Evolutionary conservation across 2,113 vertebrate genomes (phyloP).

Genomic region (Heteronetta atricapilla): DNA sequence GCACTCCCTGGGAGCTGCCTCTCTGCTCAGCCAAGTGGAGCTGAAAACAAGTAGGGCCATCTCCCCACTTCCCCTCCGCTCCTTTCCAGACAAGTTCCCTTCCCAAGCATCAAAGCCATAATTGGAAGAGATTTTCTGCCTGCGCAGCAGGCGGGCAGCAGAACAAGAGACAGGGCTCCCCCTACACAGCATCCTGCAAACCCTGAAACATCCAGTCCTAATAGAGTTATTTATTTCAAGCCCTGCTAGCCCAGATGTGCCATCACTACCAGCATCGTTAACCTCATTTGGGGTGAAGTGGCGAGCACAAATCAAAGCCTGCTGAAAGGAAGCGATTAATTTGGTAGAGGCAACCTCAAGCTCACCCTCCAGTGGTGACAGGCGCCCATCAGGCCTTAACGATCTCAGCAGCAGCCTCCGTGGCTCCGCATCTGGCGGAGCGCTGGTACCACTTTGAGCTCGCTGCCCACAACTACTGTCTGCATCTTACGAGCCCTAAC

Average conservation of each 20-base stretch:
- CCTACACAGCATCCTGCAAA: background rate
- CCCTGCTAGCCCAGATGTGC: slow-evolving; percentile 36
- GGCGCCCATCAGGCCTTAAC: background rate
- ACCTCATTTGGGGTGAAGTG: slow-evolving; percentile 25
- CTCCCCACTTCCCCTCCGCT: slow-evolving; percentile 6
- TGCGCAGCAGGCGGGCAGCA: background rate
- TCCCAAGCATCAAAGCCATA: slow-evolving; percentile 6
- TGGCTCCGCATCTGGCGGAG: background rate
- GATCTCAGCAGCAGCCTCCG: background rate
- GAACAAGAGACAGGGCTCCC: slow-evolving; percentile 28
- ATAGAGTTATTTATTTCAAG: slow-evolving; percentile 55
- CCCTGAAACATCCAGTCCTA: background rate
- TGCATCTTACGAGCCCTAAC: background rate
- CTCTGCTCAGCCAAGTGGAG: background rate
- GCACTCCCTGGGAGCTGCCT: background rate
- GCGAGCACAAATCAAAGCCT: slow-evolving; percentile 28
- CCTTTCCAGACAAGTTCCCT: slow-evolving; percentile 7
- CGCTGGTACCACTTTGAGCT: background rate
- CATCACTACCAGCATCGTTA: slow-evolving; percentile 31
- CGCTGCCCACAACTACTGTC: background rate
- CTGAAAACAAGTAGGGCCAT: background rate
- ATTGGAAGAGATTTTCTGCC: slow-evolving; percentile 28
- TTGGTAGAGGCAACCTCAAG: background rate
- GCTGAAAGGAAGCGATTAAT: slow-evolving; percentile 38
- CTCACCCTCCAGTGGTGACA: background rate